Base-by-base conservation (phyloP, 2,113 vertebrate species). In the Climacteris rufus region DNA sequence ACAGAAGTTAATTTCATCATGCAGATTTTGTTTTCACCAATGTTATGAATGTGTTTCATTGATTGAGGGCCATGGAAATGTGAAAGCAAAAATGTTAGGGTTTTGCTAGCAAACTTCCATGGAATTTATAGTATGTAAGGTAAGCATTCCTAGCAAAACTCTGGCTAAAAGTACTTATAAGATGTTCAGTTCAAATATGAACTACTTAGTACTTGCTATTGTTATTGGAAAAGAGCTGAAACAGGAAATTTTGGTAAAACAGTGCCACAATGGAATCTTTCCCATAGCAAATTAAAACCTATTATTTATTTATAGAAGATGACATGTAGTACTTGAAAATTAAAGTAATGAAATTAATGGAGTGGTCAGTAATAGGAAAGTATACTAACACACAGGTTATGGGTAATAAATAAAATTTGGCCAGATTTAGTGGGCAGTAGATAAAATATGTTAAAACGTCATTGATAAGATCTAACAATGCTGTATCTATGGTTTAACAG, bases 401-500 rank as follows among this genome's bases (percentile, higher is more conserved):
- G 45, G 72, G 57, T 56, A 77, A 42, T 49, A 72, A 81, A 76
- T 28, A 68, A 83, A 53, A 61, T 44, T 37, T 85, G 10, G 17
- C 24, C n/a, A 78, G 10, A 24, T 64, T 47, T 66, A 66, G 22
- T 11, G 27, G 27, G 69, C 37, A 8, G 23, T 37, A 57, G 39
- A 31, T 83, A 14, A 68, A 59, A 42, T 69, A 59, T 33, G 18
- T 25, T 28, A 39, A 59, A 66, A 74, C 63, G 20, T 39, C 37
- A 30, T 6, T 82, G 63, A 33, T 14, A 54, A 71, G 47, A 49
- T 71, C 28, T 45, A 60, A 82, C 80, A 84, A 63, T 82, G 31
- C 72, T 20, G 5, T 83, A 19, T 54, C 40, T 90, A 2, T 93
- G 94, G 65, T 70, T 96, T 92, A 35, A 95, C 95, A 99, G 99